These are phyloP conservation scores for Heliothis subflexa DNA, from an alignment of 1,140 invertebrate species.

Conservation along the genomic window DNA sequence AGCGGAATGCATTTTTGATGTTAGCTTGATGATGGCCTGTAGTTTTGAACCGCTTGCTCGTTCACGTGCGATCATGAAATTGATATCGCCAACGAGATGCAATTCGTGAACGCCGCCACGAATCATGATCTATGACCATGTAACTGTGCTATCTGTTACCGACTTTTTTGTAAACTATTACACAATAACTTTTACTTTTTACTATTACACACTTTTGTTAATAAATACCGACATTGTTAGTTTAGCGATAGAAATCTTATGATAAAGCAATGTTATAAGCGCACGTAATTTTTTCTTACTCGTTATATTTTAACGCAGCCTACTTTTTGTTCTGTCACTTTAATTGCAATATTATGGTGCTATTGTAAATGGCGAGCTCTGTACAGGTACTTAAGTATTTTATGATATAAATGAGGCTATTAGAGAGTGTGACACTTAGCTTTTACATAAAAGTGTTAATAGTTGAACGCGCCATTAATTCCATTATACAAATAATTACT, in stretches of 20 bases:
- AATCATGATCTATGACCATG: conserved; percentile 33
- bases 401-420: conserved; percentile 21
- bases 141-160: conserved; percentile 40
- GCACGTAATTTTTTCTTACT: conserved; percentile 17
- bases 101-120: conserved; percentile 14
- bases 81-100: conserved; percentile 31
- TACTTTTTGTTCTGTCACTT: conserved; percentile 21
- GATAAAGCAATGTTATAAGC: conserved; percentile 48
- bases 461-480: conserved; percentile 31
- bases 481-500: conserved; percentile 31
- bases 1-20: conserved; percentile 29
- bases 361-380: conserved; percentile 4
- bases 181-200: conserved; percentile 53
- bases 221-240: conserved; percentile 48
- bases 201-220: conserved; percentile 49
- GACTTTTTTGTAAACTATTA: conserved; percentile 45
- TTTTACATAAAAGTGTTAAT: conserved; percentile 33
- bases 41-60: conserved; percentile 23
- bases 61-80: conserved; percentile 37
- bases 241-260: conserved; percentile 51
- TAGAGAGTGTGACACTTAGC: conserved; percentile 11
- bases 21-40: conserved; percentile 30
- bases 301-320: conserved; percentile 28
- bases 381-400: neutral
- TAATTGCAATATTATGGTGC: conserved; percentile 12